Percentiles rank a stretch among this genome's conserved stretches.
Conservation (phyloP, 2,888 invertebrate species). For the Nomada fucata region DNA sequence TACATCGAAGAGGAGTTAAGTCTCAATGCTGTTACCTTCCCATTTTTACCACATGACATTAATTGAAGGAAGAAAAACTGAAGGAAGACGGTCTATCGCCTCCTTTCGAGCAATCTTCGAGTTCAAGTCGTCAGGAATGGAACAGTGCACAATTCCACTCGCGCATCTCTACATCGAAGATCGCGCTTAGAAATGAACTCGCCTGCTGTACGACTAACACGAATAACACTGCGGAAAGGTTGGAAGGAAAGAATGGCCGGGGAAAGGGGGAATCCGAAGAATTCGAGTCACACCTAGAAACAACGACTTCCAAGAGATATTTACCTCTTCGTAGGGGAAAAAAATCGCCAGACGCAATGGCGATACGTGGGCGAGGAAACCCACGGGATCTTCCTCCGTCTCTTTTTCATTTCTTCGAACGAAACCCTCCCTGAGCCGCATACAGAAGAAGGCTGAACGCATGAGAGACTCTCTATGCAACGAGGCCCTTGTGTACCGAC, state of each 20-base stretch:
- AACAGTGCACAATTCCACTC: too few species aligned
- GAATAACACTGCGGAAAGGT: slow-evolving; percentile 27
- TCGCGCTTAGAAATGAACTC: slow-evolving; percentile 2
- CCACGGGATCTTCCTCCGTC: slow-evolving; percentile 64
- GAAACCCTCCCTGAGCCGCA: not conserved
- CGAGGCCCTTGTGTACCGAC: slow-evolving; percentile 29
- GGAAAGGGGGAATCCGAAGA: slow-evolving; percentile 59
- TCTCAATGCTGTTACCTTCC: not conserved
- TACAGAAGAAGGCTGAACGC: slow-evolving; percentile 2
- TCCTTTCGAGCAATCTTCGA: too few species aligned
- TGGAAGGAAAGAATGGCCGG: slow-evolving; percentile 42
- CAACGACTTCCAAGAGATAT: slow-evolving; percentile 60
- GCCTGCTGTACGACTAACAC: slow-evolving; percentile 9
- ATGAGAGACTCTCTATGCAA: not conserved
- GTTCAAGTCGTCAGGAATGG: too few species aligned
- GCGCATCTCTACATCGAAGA: not conserved
- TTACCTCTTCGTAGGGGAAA: slow-evolving; percentile 50
- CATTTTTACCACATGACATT: not conserved
- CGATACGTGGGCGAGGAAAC: slow-evolving; percentile 65
- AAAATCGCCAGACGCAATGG: slow-evolving; percentile 56
- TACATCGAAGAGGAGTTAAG: too few species aligned
- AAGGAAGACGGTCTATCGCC: too few species aligned
- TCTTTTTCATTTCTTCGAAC: slow-evolving; percentile 37
- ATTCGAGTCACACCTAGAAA: slow-evolving; percentile 72
- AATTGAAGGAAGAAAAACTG: too few species aligned